phyloP scores from a whole-genome alignment of 1,140 invertebrate species.

The Leptopilina clavipes region DNA sequence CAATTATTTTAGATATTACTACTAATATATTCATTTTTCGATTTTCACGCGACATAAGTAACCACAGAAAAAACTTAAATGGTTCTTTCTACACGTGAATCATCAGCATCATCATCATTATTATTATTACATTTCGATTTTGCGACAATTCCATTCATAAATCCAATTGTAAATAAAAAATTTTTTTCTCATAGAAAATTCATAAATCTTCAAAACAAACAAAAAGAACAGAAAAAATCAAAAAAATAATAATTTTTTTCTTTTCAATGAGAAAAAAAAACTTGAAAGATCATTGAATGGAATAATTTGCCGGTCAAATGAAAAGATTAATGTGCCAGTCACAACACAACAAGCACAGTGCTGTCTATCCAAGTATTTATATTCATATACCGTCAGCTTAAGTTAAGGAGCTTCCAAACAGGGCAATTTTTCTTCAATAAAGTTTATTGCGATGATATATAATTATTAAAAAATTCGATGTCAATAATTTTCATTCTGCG shows the following conservation, averaged over 20 bases:
- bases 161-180: neutral
- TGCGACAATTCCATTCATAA: constrained; percentile 36
- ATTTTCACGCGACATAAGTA: constrained; percentile 49
- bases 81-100: constrained; percentile 38
- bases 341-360: constrained; percentile 63
- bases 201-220: too few relatives aligned
- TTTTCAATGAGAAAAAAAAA: neutral
- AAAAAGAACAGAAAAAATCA: too few relatives aligned
- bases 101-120: neutral
- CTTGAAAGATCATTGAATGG: neutral
- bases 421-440: constrained; percentile 35
- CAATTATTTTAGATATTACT: neutral
- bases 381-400: constrained; percentile 53
- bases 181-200: neutral
- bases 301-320: constrained; percentile 3
- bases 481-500: neutral
- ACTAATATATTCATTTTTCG: constrained; percentile 21
- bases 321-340: constrained; percentile 56
- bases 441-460: neutral
- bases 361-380: constrained; percentile 58
- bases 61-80: constrained; percentile 48
- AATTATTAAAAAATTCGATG: constrained; percentile 18
- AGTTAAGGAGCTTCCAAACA: constrained; percentile 62
- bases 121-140: constrained; percentile 43
- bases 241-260: neutral